Base-by-base conservation (phyloP, 2,113 vertebrate genomes). In the Hydrolagus affinis region DNA sequence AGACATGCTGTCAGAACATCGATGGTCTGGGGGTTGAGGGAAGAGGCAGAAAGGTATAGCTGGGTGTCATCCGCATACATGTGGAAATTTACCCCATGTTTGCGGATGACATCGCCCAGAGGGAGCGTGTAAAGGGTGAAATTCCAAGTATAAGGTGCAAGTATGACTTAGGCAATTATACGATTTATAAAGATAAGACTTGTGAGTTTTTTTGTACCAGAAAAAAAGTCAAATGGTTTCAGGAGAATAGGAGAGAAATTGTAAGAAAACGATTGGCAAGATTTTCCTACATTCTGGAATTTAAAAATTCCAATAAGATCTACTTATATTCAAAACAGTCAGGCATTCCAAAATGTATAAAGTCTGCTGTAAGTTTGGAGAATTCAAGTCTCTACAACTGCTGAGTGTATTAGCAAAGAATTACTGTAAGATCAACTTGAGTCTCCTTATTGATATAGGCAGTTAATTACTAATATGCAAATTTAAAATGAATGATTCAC, bases 181-280 rank as follows among this genome's bases (percentile, higher is more conserved):
- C 44, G 44, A 44, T 44, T 44, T 44, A 44, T 44, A 44, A n/a
- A n/a, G 44, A 44, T 44, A 44, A 44, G 44, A 44, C 44, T 44
- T 44, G 44, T 44, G 44, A 44, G 44, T 44, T 44, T 44, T 44
- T 3, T 6, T 44, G 44, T 3, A 1, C 44, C 44, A 44, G 44
- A 85, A 91, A 91, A 89, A 92, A 89, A 86, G 1, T 88, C 72
- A 17, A 9, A 25, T 87, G 85, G 21, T 87, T 87, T 74, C 75
- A 87, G 56, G 23, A 85, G 85, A 85, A 89, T 1, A 9, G 62
- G 60, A 86, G 83, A 87, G 86, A 89, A 83, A 85, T 6, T 66
- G 28, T 85, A 86, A 85, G 88, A 85, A 12, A 80, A 89, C 87
- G 88, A 86, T 92, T 59, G 21, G 57, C 59, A 60, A 60, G 57